phyloP scores from a whole-genome alignment of 2,888 invertebrate species.

The Drosophila phalerata region DNA sequence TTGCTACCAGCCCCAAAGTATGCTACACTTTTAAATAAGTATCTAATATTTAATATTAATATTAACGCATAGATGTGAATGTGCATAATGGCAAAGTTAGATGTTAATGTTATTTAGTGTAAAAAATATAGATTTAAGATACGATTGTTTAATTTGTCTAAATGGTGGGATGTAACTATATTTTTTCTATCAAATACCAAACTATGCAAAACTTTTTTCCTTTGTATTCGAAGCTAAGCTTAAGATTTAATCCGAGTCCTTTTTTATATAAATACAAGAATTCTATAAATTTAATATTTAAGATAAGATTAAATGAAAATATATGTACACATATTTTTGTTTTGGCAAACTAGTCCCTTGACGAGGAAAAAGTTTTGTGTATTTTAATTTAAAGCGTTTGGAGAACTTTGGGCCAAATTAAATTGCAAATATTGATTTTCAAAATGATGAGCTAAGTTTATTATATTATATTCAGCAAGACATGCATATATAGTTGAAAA shows the following conservation, averaged over 20 bases:
- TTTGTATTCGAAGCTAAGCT: not conserved
- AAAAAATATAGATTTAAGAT: not conserved
- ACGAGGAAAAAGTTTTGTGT: slow-evolving; percentile 7
- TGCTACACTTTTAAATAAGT: not conserved
- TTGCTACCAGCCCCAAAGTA: not conserved
- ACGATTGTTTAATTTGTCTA: not conserved
- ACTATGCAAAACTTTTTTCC: not conserved
- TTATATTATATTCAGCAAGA: slow-evolving; percentile 1
- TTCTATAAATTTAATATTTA: not conserved
- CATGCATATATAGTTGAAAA: not conserved
- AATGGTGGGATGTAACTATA: not conserved
- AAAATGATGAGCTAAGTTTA: slow-evolving; percentile 12
- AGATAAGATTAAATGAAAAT: not conserved
- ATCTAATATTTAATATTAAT: not conserved
- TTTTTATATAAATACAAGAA: not conserved
- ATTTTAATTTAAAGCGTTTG: slow-evolving; percentile 9
- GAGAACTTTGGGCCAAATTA: slow-evolving; percentile 14
- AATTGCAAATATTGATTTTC: slow-evolving; percentile 22
- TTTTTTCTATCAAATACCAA: not conserved
- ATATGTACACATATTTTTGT: not conserved
- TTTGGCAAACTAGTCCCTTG: not conserved
- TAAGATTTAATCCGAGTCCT: not conserved
- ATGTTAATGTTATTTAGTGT: no score
- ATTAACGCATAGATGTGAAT: not conserved
- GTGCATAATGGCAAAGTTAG: no score